Conservation (phyloP, 2,797 vertebrate genomes). For the Hippopotamyrus pictus region DNA sequence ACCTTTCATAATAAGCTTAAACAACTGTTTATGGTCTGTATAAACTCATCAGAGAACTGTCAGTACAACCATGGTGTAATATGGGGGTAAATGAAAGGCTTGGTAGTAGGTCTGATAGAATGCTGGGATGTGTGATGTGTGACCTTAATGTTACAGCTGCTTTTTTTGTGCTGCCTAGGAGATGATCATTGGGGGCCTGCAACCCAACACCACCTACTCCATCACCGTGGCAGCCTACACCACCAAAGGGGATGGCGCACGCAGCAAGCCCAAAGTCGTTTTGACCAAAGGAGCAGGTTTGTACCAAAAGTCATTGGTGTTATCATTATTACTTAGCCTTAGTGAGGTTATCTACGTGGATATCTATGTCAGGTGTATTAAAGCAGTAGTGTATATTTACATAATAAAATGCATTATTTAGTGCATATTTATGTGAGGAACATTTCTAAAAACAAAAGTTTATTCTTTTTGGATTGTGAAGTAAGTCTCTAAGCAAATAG, state of each 20-base stretch:
- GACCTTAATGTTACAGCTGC: not conserved
- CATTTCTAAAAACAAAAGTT: not conserved
- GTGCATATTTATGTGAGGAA: not conserved
- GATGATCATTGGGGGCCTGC: slow-evolving; percentile 87
- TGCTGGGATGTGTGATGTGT: not conserved
- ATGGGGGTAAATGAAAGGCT: not conserved
- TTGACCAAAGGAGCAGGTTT: slow-evolving; percentile 91
- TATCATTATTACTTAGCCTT: not conserved
- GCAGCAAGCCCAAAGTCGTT: slow-evolving; percentile 91
- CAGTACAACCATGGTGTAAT: not conserved
- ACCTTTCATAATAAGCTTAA: not conserved
- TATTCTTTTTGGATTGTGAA: not conserved
- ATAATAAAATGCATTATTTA: not conserved
- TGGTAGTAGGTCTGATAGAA: not conserved
- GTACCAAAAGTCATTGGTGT: slow-evolving; percentile 33
- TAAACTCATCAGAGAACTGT: not conserved
- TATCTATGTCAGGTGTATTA: not conserved
- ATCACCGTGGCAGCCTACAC: slow-evolving; percentile 97
- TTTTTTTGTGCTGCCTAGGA: slow-evolving; percentile 63
- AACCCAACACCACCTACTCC: slow-evolving; percentile 92
- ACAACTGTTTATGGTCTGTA: not conserved
- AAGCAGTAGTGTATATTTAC: not conserved
- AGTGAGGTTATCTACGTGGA: not conserved
- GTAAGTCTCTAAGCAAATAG: not conserved
- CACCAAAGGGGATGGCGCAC: slow-evolving; percentile 97